phyloP scores from a whole-genome alignment of 2,113 vertebrate species.

The Casuarius casuarius region DNA sequence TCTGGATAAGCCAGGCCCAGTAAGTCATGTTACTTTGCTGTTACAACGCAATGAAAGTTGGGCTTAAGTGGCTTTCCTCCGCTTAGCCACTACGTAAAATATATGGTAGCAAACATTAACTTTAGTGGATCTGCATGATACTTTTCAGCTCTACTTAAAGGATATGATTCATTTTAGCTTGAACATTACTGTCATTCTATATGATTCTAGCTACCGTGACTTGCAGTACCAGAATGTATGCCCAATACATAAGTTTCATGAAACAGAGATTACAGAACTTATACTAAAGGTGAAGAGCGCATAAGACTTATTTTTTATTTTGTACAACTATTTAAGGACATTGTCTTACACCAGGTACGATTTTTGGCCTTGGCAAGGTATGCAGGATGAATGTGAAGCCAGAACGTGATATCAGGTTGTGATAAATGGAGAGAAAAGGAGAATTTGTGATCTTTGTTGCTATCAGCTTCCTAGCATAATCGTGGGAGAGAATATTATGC shows the following conservation, averaged over 20 bases:
- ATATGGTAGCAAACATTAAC: neutral
- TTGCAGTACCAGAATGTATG: neutral
- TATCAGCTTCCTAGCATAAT: neutral
- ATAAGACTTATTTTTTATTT: neutral
- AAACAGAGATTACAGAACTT: neutral
- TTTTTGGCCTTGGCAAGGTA: neutral
- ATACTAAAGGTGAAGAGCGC: neutral
- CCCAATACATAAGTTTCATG: neutral
- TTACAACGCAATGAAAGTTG: neutral
- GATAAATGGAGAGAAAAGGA: neutral
- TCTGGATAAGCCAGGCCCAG: neutral
- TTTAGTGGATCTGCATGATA: neutral
- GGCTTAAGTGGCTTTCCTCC: neutral
- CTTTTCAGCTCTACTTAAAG: neutral
- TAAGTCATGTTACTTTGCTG: neutral
- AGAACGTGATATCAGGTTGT: neutral
- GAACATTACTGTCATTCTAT: neutral
- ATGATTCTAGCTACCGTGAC: neutral
- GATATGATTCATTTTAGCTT: neutral
- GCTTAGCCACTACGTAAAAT: neutral
- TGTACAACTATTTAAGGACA: neutral
- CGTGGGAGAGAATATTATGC: neutral
- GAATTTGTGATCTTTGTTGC: neutral
- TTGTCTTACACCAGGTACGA: rapidly evolving
- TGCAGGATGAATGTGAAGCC: neutral